phyloP scores from a whole-genome alignment of 2,888 invertebrate genomes.

The Branchellion lobata region DNA sequence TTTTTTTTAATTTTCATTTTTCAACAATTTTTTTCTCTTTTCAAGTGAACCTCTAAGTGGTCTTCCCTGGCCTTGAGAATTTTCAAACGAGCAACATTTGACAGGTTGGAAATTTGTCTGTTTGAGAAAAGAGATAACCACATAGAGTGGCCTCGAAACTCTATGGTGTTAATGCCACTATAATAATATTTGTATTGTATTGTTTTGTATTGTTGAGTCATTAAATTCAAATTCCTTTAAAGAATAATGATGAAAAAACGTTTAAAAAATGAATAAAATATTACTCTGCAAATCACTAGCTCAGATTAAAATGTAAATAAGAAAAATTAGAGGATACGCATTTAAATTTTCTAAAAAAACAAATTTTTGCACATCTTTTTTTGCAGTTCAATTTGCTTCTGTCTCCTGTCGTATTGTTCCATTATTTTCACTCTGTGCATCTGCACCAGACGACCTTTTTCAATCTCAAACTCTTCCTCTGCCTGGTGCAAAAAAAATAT shows the following conservation, averaged over 20 bases:
- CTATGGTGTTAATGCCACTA: too few species aligned
- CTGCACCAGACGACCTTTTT: constrained; percentile 96
- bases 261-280: background rate
- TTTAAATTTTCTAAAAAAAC: background rate
- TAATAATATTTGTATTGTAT: too few species aligned
- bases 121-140: too few species aligned
- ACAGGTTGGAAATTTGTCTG: constrained; percentile 96
- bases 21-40: too few species aligned
- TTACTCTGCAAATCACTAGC: background rate
- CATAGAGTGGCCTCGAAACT: too few species aligned
- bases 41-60: constrained; percentile 76
- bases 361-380: constrained; percentile 97
- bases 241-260: background rate
- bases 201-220: background rate
- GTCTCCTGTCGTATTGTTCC: constrained; percentile 98
- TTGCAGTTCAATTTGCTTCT: constrained; percentile 97
- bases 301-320: constrained; percentile 3
- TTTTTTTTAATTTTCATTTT: too few species aligned
- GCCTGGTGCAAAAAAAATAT: constrained; percentile 73
- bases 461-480: constrained; percentile 99
- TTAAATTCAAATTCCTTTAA: background rate
- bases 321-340: background rate
- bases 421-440: constrained; percentile 98
- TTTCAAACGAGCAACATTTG: constrained; percentile 93
- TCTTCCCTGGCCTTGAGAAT: constrained; percentile 94